Evolutionary conservation across 2,797 vertebrate species (phyloP), one percentile per base, ranked within the genome.

Genomic region (Hyperoplus immaculatus): DNA sequence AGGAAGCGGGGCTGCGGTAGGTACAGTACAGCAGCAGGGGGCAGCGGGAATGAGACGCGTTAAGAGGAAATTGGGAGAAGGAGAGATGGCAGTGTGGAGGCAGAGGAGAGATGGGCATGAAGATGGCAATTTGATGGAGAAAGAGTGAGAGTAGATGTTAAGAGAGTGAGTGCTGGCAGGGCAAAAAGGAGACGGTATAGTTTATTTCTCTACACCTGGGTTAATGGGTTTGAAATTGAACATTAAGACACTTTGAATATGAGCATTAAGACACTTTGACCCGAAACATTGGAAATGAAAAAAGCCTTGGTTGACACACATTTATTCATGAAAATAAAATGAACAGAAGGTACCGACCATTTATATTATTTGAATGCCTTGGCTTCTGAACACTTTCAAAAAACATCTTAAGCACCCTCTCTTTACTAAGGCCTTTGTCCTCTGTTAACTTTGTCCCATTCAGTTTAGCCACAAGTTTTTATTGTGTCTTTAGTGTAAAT

Each of bases 11-110:
- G 84, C 76, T 62, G 80, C 13, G 80, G 80, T 77, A 85, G 86
- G 85, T 56, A 91, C 78, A 92, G 91, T 88, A 69, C 72, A 91
- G 87, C 89, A 87, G 90, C 77, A 77, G 81, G 84, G 87, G 89
- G 83, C 67, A 60, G 81, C 7, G 60, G 80, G 84, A 77, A 69
- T 64, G 89, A 87, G 82, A 72, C 18, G 15, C 12, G 42, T 66
- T 64, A 76, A 53, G 78, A 80, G 77, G 62, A 62, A 82, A 77
- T 81, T 62, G 70, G 69, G 62, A 90, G 88, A 81, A 56, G 75
- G 81, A 49, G 80, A 80, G 80, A 80, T 76, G 76, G 82, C 50
- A 60, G 73, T 29, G 69, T 79, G 82, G 68, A 78, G 81, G 74
- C 21, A 68, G 58, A 57, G 50, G 53, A 71, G 65, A 62, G 77